Conservation (phyloP, 2,888 invertebrate genomes). For the Archips crataeganus region DNA sequence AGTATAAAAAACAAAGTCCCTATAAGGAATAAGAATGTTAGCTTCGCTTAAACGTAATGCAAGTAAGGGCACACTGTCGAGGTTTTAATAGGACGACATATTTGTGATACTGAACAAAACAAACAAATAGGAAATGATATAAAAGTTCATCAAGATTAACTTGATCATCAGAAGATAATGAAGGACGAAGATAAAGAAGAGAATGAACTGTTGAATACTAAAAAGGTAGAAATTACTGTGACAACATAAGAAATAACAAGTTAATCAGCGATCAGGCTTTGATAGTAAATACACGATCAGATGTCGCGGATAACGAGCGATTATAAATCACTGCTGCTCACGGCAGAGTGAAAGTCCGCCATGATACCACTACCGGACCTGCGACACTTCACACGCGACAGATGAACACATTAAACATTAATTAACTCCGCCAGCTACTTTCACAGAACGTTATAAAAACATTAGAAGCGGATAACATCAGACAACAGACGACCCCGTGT, state of each 20-base stretch:
- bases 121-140: neutral
- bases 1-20: slow-evolving; percentile 6
- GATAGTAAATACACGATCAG: slow-evolving; percentile 65
- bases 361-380: slow-evolving; percentile 63
- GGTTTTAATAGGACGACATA: slow-evolving; percentile 6
- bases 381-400: slow-evolving; percentile 62
- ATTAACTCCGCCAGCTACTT: slow-evolving; percentile 64
- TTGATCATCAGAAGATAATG: neutral
- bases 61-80: neutral
- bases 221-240: slow-evolving; percentile 8
- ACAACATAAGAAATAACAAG: slow-evolving; percentile 48
- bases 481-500: slow-evolving; percentile 48
- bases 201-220: neutral
- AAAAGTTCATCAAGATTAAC: neutral
- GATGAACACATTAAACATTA: slow-evolving; percentile 65
- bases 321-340: slow-evolving; percentile 69
- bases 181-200: neutral
- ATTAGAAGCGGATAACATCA: slow-evolving; percentile 45
- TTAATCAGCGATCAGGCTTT: slow-evolving; percentile 48
- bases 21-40: slow-evolving; percentile 22
- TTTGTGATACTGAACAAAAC: neutral
- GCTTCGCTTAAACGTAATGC: slow-evolving; percentile 22
- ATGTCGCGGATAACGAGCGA: slow-evolving; percentile 68
- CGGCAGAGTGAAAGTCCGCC: slow-evolving; percentile 74
- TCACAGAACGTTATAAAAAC: slow-evolving; percentile 60